A percentile compares a stretch with the other conserved stretches of the same genome.
These are phyloP conservation scores for Rotaria sp. DNA, from an alignment of 2,888 invertebrate genomes.

Conservation along the genomic window DNA sequence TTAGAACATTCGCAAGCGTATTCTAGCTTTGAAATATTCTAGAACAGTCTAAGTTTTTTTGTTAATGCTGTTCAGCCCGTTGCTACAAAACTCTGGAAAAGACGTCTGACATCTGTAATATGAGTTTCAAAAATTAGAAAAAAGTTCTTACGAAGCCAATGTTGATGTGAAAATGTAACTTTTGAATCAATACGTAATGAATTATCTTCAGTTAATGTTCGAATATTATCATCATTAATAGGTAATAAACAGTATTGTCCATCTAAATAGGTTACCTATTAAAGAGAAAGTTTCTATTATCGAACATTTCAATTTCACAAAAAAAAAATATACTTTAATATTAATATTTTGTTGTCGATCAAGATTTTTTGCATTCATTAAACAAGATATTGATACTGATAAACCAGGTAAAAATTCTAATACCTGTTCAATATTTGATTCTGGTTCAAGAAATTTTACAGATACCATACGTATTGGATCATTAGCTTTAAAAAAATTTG, in stretches of 20 bases:
- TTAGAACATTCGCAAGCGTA: too few relatives aligned
- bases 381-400: neutral
- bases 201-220: conserved; percentile 16
- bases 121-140: too few relatives aligned
- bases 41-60: too few relatives aligned
- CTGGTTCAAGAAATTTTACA: neutral
- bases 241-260: neutral
- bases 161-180: conserved; percentile 16
- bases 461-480: conserved; percentile 1
- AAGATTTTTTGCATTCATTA: conserved; percentile 19
- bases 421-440: neutral
- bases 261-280: neutral
- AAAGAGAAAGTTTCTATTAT: neutral
- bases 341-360: neutral
- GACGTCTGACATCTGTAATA: too few relatives aligned
- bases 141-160: neutral
- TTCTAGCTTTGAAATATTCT: too few relatives aligned
- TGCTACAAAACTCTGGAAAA: too few relatives aligned
- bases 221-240: conserved; percentile 14
- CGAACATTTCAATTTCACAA: too few relatives aligned
- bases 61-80: too few relatives aligned
- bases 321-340: neutral
- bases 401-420: conserved; percentile 23
- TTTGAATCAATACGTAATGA: conserved; percentile 5
- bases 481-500: neutral